Evolutionary conservation across 2,888 invertebrate species (phyloP), one percentile per base, ranked within the genome.

Genomic region (Steinernema carpocapsae): DNA sequence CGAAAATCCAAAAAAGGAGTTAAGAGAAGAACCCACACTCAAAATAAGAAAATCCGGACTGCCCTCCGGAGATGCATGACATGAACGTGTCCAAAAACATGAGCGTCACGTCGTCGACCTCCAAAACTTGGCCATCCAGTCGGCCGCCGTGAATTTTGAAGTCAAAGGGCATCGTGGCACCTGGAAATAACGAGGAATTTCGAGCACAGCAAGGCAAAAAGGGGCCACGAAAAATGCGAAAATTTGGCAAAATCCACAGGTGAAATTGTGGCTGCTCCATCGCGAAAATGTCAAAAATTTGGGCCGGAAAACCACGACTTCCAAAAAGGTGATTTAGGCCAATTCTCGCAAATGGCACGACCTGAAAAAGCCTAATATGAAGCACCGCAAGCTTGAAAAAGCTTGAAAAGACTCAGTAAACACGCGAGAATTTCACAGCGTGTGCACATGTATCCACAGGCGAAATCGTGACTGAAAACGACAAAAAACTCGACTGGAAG

Each of bases 61-160:
- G 52, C 80, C 32, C 17, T 56, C 76, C 37, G 19, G 56, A 56
- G 24, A 56, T 26, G 56, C 6, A 56, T 4, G 74, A 72, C 46
- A 80, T 71, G 26, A 82, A 22, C 0, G 74, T 80, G 72, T 82
- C 82, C 29, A 82, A 77, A 70, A 80, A 80, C 74, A 82, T 75
- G 46, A 80, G 52, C 32, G 80, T 78, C 17, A 75, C 72, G 22
- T 78, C 75, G 46, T 79, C 80, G 6, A 74, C 37, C 42, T 80
- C 72, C 70, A 78, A 26, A 22, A 74, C 43, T 19, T 26, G 56
- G 26, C 56, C 56, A 26, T 56, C 56, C n/a, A 19, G 56, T 17
- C 56, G 56, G 6, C 56, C 56, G 3, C 56, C 56, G 26, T 4
- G 4, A 2, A 56, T 26, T 26, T 56, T 56, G 24, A 26, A 22